A percentile compares a stretch with the other conserved stretches of the same genome.
Evolutionary conservation across 1,140 invertebrate species (phyloP).

Genomic region (Venustaconcha ellipsiformis): DNA sequence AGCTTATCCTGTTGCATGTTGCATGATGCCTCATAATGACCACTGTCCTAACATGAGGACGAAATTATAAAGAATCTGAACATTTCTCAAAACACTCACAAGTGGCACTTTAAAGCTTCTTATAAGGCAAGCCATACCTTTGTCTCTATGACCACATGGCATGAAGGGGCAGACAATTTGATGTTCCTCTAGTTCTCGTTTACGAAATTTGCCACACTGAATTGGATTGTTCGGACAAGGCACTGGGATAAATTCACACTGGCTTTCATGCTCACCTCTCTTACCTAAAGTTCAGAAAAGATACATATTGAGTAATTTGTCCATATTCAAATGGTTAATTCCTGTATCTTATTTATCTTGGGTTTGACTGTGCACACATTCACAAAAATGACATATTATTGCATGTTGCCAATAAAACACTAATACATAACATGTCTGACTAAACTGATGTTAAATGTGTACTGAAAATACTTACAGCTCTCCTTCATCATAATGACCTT

Average conservation of each 20-base stretch:
- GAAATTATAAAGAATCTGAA: too few species aligned
- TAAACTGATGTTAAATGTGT: too few species aligned
- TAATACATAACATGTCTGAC: too few species aligned
- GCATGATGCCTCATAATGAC: too few species aligned
- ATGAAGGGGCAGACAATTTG: conserved; percentile 33
- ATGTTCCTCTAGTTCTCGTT: conserved; percentile 46
- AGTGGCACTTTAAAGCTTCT: background rate
- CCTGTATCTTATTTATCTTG: background rate
- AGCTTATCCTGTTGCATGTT: too few species aligned
- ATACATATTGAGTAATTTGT: background rate
- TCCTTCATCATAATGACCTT: too few species aligned
- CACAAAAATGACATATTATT: too few species aligned
- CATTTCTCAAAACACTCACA: too few species aligned
- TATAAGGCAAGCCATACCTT: conserved; percentile 30
- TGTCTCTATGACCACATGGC: conserved; percentile 34
- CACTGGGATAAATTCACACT: conserved; percentile 41
- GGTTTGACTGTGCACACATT: too few species aligned
- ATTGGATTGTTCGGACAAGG: conserved; percentile 44
- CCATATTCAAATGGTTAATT: background rate
- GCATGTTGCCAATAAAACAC: too few species aligned
- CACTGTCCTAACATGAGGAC: too few species aligned
- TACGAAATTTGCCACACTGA: conserved; percentile 41
- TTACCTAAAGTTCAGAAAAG: conserved; percentile 39
- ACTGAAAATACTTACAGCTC: too few species aligned
- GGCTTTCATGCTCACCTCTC: conserved; percentile 47